A percentile compares a stretch with the other conserved stretches of the same genome.
phyloP scores from a whole-genome alignment of 2,888 invertebrate genomes.

The Archips crataeganus region DNA sequence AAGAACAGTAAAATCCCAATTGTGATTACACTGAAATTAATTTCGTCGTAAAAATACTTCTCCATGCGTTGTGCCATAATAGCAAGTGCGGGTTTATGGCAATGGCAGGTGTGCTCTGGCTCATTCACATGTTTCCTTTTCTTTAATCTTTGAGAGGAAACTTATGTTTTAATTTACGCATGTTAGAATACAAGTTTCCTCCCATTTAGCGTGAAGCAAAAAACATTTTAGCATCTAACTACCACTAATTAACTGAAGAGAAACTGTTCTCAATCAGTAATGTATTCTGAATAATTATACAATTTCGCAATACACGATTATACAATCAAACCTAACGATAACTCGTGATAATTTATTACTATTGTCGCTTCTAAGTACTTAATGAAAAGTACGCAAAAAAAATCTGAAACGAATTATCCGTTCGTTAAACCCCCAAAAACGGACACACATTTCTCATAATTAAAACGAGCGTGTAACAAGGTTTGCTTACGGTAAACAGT shows the following conservation, averaged over 20 bases:
- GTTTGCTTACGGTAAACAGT: slow-evolving; percentile 26
- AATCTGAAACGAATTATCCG: neutral
- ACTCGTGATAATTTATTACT: neutral
- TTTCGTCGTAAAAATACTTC: slow-evolving; percentile 5
- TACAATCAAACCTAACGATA: neutral
- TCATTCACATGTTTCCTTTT: slow-evolving; percentile 29
- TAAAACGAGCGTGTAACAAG: slow-evolving; percentile 27
- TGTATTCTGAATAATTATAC: slow-evolving; percentile 36
- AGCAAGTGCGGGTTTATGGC: neutral
- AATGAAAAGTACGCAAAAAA: neutral
- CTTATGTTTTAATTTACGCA: slow-evolving; percentile 25
- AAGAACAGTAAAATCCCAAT: neutral
- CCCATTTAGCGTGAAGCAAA: slow-evolving; percentile 32
- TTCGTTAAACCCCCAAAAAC: neutral
- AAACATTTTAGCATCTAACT: slow-evolving; percentile 28
- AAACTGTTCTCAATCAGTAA: slow-evolving; percentile 35
- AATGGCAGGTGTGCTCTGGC: neutral
- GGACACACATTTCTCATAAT: slow-evolving; percentile 18
- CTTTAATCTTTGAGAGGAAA: slow-evolving; percentile 28
- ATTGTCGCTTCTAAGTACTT: slow-evolving; percentile 7
- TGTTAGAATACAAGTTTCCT: too few species aligned
- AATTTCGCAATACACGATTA: slow-evolving; percentile 30
- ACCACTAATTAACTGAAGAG: slow-evolving; percentile 27
- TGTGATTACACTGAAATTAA: neutral
- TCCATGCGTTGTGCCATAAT: neutral